phyloP scores from a whole-genome alignment of 2,888 invertebrate genomes.

The Pheosia tremula region DNA sequence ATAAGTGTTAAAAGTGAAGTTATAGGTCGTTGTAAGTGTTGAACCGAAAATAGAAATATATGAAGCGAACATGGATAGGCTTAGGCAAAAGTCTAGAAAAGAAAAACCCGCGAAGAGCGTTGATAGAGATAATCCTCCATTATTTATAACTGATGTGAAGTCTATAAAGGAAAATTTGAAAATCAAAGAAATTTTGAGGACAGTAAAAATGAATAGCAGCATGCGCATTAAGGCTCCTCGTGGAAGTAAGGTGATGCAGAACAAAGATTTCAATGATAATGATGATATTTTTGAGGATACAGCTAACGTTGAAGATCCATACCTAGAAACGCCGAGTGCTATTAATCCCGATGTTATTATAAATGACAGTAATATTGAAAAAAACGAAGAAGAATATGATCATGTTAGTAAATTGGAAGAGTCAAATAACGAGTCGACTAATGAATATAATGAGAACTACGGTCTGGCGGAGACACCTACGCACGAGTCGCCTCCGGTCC shows the following conservation, averaged over 20 bases:
- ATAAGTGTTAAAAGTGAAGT: conserved; percentile 21
- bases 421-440: conserved; percentile 12
- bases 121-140: conserved; percentile 55
- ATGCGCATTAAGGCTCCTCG: conserved; percentile 70
- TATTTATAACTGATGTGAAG: conserved; percentile 66
- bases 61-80: conserved; percentile 62
- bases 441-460: conserved; percentile 18
- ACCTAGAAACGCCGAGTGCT: conserved; percentile 51
- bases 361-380: conserved; percentile 21
- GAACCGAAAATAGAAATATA: background rate
- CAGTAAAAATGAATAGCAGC: conserved; percentile 76
- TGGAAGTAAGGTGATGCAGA: conserved; percentile 70
- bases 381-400: conserved; percentile 20
- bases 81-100: conserved; percentile 66
- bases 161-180: conserved; percentile 72
- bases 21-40: conserved; percentile 15
- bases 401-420: conserved; percentile 19
- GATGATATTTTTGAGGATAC: conserved; percentile 57
- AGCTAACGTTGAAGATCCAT: conserved; percentile 23
- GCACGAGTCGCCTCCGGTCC: conserved; percentile 39
- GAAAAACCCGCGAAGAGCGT: conserved; percentile 57
- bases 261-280: conserved; percentile 64
- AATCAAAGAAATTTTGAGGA: conserved; percentile 73
- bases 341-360: conserved; percentile 55
- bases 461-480: conserved; percentile 15